These are phyloP conservation scores for Podocnemis expansa DNA, from an alignment of 2,113 vertebrate genomes.

Conservation along the genomic window DNA sequence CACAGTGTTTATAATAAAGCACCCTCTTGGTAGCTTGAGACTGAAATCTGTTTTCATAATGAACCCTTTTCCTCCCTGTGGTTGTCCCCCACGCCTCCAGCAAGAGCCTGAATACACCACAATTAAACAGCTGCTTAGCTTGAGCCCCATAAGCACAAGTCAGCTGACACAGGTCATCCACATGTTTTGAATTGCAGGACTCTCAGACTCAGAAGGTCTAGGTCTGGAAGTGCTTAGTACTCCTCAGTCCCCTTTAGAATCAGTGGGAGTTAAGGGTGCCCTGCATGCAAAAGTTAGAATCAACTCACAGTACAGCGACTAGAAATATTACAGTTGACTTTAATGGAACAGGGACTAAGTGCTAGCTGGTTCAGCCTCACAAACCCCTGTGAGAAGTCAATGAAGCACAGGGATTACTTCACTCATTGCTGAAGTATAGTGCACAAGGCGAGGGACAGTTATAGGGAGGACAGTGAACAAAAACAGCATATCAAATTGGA, in stretches of 20 bases:
- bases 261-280: background rate
- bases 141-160: background rate
- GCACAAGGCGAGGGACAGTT: background rate
- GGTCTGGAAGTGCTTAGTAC: background rate
- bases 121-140: background rate
- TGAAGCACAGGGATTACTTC: background rate
- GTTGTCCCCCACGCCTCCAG: accelerated
- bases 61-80: accelerated
- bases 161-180: no score
- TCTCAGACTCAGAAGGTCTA: background rate
- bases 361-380: background rate
- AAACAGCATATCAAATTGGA: background rate
- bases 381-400: background rate
- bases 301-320: background rate
- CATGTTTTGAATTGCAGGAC: background rate
- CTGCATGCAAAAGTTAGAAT: background rate
- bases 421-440: background rate
- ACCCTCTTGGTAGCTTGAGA: background rate
- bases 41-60: background rate
- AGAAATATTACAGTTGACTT: conserved; percentile 15
- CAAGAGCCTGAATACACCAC: background rate
- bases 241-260: background rate
- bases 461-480: background rate
- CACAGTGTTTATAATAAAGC: background rate
- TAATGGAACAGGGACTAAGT: background rate